Evolutionary conservation across 2,888 invertebrate species (phyloP), one percentile per base, ranked within the genome.

Genomic region (Ophion ventricosus): DNA sequence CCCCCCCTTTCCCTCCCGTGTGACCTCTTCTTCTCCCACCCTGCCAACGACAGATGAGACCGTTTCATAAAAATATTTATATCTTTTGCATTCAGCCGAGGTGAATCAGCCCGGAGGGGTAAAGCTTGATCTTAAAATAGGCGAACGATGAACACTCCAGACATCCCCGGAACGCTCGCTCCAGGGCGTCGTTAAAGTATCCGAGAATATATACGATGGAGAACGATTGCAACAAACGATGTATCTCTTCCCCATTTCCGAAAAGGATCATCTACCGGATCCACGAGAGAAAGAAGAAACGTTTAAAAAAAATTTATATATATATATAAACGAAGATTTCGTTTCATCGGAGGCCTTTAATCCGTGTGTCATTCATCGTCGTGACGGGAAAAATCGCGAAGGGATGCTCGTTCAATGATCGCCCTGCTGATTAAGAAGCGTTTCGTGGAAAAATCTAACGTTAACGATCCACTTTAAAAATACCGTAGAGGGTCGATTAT

Each of bases 21-120:
- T 93, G 93, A 94, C 94, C 94, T 83, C 83, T 40, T 26, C 70
- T 75, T 70, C 74, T 66, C 70, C 74, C 75, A 70, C 80, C 56
- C 66, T 3, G 26, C 59, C 17, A 11, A 73, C 76, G 69, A 81
- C 77, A 49, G 81, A 84, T 80, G 94, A 94, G 93, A 93, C 90
- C 91, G 90, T 91, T 90, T 88, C 91, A 90, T 90, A 92, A 91
- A 93, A 93, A 93, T 93, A 93, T 93, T 93, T 93, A 93, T 93
- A 93, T 92, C 92, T 91, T 64, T 61, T 90, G 90, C 91, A 90
- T 89, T 84, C 87, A 87, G 87, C 86, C 87, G 86, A 83, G 87
- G 87, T 87, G 86, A 84, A 86, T 87, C 83, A 87, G 87, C 85
- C 75, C 83, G 85, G 77, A 25, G 77, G 86, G 82, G 76, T 85